Evolutionary conservation across 1,140 invertebrate genomes (phyloP).

Genomic region (Heliconius congener): DNA sequence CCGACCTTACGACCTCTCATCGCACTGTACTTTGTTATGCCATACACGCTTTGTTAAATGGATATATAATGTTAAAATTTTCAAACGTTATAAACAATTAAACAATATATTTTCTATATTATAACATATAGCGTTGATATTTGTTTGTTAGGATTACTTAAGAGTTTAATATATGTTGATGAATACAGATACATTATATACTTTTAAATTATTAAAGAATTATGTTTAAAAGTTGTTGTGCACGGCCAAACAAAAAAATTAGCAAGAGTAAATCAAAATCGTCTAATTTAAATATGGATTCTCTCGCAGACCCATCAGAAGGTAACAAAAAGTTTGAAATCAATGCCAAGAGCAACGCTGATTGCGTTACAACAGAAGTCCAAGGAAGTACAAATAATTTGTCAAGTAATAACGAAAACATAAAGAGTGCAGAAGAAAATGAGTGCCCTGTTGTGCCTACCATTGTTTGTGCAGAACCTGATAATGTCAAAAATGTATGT

Average conservation of each 20-base stretch:
- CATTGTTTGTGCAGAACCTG: conserved; percentile 34
- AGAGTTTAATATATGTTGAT: conserved; percentile 50
- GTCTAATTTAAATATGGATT: conserved; percentile 55
- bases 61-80: conserved; percentile 30
- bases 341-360: conserved; percentile 18
- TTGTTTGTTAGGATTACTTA: conserved; percentile 45
- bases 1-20: conserved; percentile 47
- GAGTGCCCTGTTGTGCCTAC: conserved; percentile 2
- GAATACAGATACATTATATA: conserved; percentile 33
- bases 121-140: conserved; percentile 39
- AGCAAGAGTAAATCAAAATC: conserved; percentile 73
- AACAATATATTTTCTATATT: conserved; percentile 31
- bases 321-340: conserved; percentile 43
- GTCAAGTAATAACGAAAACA: background rate
- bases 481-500: conserved; percentile 34
- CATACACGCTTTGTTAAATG: conserved; percentile 35
- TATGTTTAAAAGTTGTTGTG: conserved; percentile 82
- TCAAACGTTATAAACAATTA: conserved; percentile 36
- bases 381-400: conserved; percentile 13
- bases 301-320: conserved; percentile 40
- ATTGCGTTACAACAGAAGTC: background rate
- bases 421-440: conserved; percentile 24
- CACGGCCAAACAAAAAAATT: conserved; percentile 76
- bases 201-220: conserved; percentile 51
- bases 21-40: conserved; percentile 42